phyloP scores from a whole-genome alignment of 2,888 invertebrate species.

The Norana najaformis region DNA sequence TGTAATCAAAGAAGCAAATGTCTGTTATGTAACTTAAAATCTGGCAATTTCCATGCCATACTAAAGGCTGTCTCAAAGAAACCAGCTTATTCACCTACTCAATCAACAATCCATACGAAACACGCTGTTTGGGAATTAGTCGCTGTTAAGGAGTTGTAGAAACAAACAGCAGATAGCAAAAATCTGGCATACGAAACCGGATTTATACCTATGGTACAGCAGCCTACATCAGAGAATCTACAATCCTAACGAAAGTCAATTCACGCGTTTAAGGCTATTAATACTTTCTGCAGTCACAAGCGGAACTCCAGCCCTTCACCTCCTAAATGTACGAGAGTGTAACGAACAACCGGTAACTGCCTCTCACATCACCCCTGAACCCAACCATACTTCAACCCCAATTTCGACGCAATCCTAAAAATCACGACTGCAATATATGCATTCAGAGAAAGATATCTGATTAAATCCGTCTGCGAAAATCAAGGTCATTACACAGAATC shows the following conservation, averaged over 20 bases:
- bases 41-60: not conserved
- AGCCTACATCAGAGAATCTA: not conserved
- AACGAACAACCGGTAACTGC: too few species aligned
- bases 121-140: not conserved
- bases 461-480: not conserved
- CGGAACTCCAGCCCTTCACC: too few species aligned
- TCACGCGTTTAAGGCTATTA: not conserved
- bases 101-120: not conserved
- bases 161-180: not conserved
- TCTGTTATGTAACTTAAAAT: not conserved
- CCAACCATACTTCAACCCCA: too few species aligned
- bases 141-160: not conserved
- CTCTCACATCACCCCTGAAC: too few species aligned
- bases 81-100: not conserved
- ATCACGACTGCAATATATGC: too few species aligned
- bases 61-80: not conserved
- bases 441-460: not conserved
- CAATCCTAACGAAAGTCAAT: not conserved
- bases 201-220: not conserved
- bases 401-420: too few species aligned
- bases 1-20: not conserved
- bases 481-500: not conserved
- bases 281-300: not conserved
- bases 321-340: too few species aligned
- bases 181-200: not conserved